Evolutionary conservation across 2,888 invertebrate genomes (phyloP).

Genomic region (Ichneumoninae sp.): DNA sequence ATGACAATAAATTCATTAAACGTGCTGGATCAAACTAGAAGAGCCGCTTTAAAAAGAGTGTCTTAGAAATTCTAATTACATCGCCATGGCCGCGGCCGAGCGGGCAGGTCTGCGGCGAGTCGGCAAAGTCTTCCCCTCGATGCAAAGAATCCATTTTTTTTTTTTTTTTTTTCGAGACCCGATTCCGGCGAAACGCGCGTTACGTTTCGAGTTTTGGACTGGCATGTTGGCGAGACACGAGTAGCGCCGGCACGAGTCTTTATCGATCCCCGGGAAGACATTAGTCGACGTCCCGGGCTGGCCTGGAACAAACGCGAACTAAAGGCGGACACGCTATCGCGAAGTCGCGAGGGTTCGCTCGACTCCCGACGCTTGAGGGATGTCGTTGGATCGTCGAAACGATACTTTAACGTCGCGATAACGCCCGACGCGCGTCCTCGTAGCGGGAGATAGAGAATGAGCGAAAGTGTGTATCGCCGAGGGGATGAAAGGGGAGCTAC

Average conservation of each 20-base stretch:
- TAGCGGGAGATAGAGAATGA: slow-evolving; percentile 21
- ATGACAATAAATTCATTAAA: too few relatives aligned
- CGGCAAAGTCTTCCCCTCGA: not conserved
- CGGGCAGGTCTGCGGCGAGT: not conserved
- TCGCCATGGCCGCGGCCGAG: not conserved
- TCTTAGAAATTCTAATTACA: not conserved
- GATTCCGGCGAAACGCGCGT: slow-evolving; percentile 6
- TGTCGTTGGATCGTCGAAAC: slow-evolving; percentile 69
- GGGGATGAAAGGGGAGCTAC: slow-evolving; percentile 11
- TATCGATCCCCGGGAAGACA: slow-evolving; percentile 72
- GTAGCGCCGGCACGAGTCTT: slow-evolving; percentile 55
- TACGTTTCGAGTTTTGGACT: slow-evolving; percentile 34
- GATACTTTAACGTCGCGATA: slow-evolving; percentile 71
- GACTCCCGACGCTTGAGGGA: slow-evolving; percentile 60
- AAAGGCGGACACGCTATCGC: slow-evolving; percentile 71
- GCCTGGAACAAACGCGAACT: slow-evolving; percentile 70
- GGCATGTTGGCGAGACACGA: slow-evolving; percentile 41
- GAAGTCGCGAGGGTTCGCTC: slow-evolving; percentile 45
- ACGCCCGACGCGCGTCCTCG: slow-evolving; percentile 45
- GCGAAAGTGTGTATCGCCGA: slow-evolving; percentile 18
- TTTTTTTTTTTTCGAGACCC: not conserved
- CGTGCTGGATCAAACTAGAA: too few relatives aligned
- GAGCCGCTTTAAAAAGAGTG: too few relatives aligned
- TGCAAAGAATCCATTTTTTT: not conserved
- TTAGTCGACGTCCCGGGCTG: slow-evolving; percentile 69